phyloP scores from a whole-genome alignment of 2,888 invertebrate genomes.

The Lochmaea crataegi region DNA sequence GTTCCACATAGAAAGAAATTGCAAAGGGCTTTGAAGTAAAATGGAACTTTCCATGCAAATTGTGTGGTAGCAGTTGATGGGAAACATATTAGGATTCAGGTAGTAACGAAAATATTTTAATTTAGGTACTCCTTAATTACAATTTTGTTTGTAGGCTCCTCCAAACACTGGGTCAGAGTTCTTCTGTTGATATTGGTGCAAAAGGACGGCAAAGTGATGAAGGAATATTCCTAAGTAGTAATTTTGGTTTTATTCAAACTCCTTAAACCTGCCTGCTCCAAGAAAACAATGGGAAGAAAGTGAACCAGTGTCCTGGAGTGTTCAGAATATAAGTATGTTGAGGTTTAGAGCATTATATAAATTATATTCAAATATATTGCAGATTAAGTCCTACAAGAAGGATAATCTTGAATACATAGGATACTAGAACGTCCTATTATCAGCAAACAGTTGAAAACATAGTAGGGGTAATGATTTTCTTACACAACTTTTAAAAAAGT shows the following conservation, averaged over 20 bases:
- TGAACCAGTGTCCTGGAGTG: conserved; percentile 7
- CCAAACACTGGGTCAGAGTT: too few relatives aligned
- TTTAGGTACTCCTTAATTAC: neutral
- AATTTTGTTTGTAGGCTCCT: too few relatives aligned
- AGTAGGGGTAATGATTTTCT: neutral
- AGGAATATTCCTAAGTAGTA: conserved; percentile 34
- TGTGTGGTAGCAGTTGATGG: conserved; percentile 45
- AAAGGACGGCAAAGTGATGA: conserved; percentile 38
- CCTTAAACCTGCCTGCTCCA: conserved; percentile 8
- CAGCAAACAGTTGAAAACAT: conserved; percentile 1
- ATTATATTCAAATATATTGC: neutral
- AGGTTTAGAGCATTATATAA: too few relatives aligned
- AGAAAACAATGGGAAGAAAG: neutral
- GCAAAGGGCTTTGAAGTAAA: conserved; percentile 34
- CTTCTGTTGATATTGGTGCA: too few relatives aligned
- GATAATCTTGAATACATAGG: conserved; percentile 12
- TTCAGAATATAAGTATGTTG: conserved; percentile 1
- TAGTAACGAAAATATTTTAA: conserved; percentile 8
- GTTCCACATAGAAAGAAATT: conserved; percentile 40
- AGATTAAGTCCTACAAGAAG: conserved; percentile 12
- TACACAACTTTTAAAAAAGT: conserved; percentile 9
- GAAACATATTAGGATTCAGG: conserved; percentile 40
- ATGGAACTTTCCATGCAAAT: conserved; percentile 41
- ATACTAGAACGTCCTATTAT: conserved; percentile 8
- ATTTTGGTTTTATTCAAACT: conserved; percentile 35